These are phyloP conservation scores for Xiphias gladius DNA, from an alignment of 2,113 vertebrate genomes.

Conservation along the genomic window DNA sequence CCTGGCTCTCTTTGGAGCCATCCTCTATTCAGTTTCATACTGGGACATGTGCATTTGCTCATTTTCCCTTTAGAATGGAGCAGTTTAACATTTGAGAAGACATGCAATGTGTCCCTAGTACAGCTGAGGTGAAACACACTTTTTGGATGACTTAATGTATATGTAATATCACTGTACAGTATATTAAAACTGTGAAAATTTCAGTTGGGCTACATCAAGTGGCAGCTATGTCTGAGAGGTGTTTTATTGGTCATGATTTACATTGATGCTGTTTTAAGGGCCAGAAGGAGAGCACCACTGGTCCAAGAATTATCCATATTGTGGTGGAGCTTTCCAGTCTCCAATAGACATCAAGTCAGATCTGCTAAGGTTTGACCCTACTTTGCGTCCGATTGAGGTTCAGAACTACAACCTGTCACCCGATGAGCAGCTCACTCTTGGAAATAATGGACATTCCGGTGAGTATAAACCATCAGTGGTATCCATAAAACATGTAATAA, in stretches of 20 bases:
- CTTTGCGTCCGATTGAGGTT: constrained; percentile 87
- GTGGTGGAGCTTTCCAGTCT: constrained; percentile 92
- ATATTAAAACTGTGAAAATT: not conserved
- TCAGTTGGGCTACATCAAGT: not conserved
- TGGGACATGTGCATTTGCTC: not conserved
- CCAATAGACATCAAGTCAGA: constrained; percentile 91
- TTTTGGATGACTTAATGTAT: not conserved
- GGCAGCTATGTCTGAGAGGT: not conserved
- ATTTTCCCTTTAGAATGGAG: constrained; percentile 7
- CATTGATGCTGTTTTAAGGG: constrained; percentile 81
- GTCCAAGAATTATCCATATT: constrained; percentile 89
- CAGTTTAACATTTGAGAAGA: constrained; percentile 19
- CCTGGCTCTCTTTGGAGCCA: constrained; percentile 14
- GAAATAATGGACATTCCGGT: constrained; percentile 95
- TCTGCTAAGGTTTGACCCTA: constrained; percentile 89
- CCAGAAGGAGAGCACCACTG: constrained; percentile 89
- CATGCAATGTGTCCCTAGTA: not conserved
- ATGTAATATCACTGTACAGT: not conserved
- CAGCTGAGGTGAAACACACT: not conserved
- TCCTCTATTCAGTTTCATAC: constrained; percentile 8
- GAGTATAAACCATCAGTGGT: constrained; percentile 61
- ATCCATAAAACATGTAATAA: constrained; percentile 2
- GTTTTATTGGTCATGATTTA: not conserved
- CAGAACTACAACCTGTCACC: constrained; percentile 88
- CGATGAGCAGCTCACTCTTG: constrained; percentile 87